Base-by-base conservation (phyloP, 2,888 invertebrate species). In the Lasioglossum oenotherae region DNA sequence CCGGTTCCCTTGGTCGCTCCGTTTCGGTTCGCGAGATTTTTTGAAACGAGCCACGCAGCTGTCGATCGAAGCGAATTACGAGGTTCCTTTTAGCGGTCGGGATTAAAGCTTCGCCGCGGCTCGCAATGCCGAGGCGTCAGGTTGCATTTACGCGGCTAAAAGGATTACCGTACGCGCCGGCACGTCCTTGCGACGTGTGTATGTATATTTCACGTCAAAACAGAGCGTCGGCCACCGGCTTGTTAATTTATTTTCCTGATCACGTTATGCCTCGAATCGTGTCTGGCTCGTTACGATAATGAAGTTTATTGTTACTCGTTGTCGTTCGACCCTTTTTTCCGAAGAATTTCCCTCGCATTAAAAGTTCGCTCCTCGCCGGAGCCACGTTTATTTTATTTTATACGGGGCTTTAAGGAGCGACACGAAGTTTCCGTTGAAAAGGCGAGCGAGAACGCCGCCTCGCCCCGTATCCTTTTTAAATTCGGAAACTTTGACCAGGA, bases 71-170 rank as follows among this genome's bases (percentile, higher is more conserved):
- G 12, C 67, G n/a, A 46, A 67, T 77, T 67, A 67, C 23, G 38
- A 27, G 69, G 38, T 41, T 41, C 38, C 78, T 71, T 71, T 78
- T 31, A 69, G 31, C 44, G 53, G 67, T 44, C n/a, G 53, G 49
- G 75, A 75, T 82, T 81, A 49, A 69, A 80, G 49, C 19, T 23
- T 27, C n/a, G 38, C 53, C 0, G 41, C 69, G 19, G 71, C 16
- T 35, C 31, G 77, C 67, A n/a, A 35, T n/a, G 44, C 0, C 35
- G 14, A 74, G 64, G 53, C 44, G 72, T 83, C 53, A 23, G 14
- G 74, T 81, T 76, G 44, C 64, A 41, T 72, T 83, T 64, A 60
- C 74, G 57, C 16, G 73, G 72, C 73, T 74, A 73, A 76, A 77
- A 71, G 79, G 74, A 74, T 83, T 67, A 77, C 76, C 67, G 23